Evolutionary conservation across 2,888 invertebrate species (phyloP).

Genomic region (Ophion slaviceki): DNA sequence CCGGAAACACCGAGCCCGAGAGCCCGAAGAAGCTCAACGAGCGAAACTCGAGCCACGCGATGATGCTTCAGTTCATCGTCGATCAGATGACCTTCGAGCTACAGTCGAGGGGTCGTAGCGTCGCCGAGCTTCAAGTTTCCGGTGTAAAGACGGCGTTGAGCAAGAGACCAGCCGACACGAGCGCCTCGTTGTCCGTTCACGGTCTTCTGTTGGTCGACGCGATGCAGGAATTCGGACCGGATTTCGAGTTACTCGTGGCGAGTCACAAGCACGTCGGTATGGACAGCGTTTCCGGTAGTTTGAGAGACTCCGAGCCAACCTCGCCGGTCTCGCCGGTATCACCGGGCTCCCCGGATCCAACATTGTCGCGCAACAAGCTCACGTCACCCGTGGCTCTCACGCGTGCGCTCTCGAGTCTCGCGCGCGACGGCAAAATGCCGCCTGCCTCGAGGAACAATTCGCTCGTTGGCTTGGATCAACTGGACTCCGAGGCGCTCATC

Average conservation of each 20-base stretch:
- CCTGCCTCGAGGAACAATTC: slow-evolving; percentile 76
- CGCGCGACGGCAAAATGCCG: slow-evolving; percentile 78
- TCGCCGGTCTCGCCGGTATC: slow-evolving; percentile 94
- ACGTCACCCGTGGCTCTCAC: slow-evolving; percentile 86
- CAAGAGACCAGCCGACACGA: slow-evolving; percentile 90
- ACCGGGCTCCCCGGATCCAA: slow-evolving; percentile 89
- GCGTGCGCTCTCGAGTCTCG: slow-evolving; percentile 85
- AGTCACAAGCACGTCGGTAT: slow-evolving; percentile 97
- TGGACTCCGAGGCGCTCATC: slow-evolving; percentile 89
- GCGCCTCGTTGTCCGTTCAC: slow-evolving; percentile 94
- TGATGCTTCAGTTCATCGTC: slow-evolving; percentile 94
- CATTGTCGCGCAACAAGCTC: slow-evolving; percentile 78
- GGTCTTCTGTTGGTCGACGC: slow-evolving; percentile 97
- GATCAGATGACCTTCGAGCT: slow-evolving; percentile 92
- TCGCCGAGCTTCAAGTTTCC: slow-evolving; percentile 96
- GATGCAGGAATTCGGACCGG: slow-evolving; percentile 96
- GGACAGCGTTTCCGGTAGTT: slow-evolving; percentile 97
- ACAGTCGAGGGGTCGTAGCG: slow-evolving; percentile 93
- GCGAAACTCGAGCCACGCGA: slow-evolving; percentile 82
- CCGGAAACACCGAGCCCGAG: slow-evolving; percentile 72
- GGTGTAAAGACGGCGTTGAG: slow-evolving; percentile 92
- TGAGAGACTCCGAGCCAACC: slow-evolving; percentile 95
- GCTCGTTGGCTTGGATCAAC: slow-evolving; percentile 77
- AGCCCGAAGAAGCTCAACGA: slow-evolving; percentile 78
- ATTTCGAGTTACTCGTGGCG: slow-evolving; percentile 97